Evolutionary conservation across 2,888 invertebrate genomes (phyloP), one percentile per base, ranked within the genome.

Genomic region (Ceramica pisi): DNA sequence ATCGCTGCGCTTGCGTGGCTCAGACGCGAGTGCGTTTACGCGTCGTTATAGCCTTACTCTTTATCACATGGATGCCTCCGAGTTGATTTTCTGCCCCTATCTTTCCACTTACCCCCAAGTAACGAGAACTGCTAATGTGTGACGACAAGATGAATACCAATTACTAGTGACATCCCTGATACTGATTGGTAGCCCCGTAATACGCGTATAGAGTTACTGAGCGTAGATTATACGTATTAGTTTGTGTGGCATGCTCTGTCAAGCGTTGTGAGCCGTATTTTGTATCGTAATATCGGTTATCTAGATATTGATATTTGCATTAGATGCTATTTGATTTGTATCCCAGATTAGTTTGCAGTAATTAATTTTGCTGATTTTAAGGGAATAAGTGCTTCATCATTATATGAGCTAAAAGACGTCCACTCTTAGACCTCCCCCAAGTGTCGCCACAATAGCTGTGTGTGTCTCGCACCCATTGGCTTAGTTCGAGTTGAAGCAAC

Each of bases 131-230:
- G 35, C 44, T 71, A 71, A 67, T 81, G 38, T 63, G 35, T 62
- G 63, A 61, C 23, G 78, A 21, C 78, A 71, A 64, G 82, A 79
- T 81, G 82, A 81, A 68, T 67, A 71, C 75, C 75, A 82, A 82
- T 83, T 63, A 66, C 55, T 38, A 57, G 56, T 50, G 78, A 78
- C 79, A 71, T 7, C 71, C 21, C 38, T 55, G 64, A 71, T 78
- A 78, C 78, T 78, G 82, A 78, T 82, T 73, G 64, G 82, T 67
- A 46, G 23, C 56, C 10, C 10, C 12, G 38, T 81, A 56, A 55
- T 67, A 67, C 56, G 35, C 48, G 46, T 41, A 55, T 79, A 61
- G 56, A 31, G 65, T 70, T 80, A 64, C 68, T 51, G n/a, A 75
- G 51, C 16, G 21, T 53, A 48, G 7, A 53, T 72, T 55, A 59